Conservation (phyloP, 2,797 vertebrate genomes). For the Furcifer pardalis region DNA sequence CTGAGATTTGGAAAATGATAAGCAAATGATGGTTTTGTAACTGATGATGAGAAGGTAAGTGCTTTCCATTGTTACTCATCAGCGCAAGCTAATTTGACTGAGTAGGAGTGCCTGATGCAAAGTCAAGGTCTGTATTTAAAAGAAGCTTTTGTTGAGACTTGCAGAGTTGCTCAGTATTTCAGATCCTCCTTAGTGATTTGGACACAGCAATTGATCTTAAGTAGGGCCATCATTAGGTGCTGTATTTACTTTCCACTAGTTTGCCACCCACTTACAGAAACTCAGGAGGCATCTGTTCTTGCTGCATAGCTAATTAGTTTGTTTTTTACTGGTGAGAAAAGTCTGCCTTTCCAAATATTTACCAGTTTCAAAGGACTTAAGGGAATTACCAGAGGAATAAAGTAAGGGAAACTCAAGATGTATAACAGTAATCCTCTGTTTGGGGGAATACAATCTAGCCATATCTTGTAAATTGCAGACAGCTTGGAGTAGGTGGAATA, state of each 20-base stretch:
- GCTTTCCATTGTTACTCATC: not conserved
- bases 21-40: not conserved
- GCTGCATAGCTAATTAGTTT: not conserved
- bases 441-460: not conserved
- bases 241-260: slow-evolving; percentile 3
- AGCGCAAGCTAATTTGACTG: not conserved
- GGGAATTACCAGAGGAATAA: not conserved
- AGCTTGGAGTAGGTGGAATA: not conserved
- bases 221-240: not conserved
- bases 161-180: not conserved
- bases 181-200: not conserved
- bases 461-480: not conserved
- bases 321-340: not conserved
- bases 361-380: not conserved
- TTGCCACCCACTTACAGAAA: not conserved
- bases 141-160: not conserved
- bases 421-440: not conserved
- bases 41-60: not conserved
- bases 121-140: not conserved
- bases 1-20: not conserved
- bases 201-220: not conserved
- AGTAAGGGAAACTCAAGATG: not conserved
- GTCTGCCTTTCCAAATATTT: not conserved
- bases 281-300: not conserved
- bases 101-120: not conserved